Percentiles rank a stretch among this genome's conserved stretches.
Conservation (phyloP, 1,140 invertebrate genomes). For the Diabrotica undecimpunctata region DNA sequence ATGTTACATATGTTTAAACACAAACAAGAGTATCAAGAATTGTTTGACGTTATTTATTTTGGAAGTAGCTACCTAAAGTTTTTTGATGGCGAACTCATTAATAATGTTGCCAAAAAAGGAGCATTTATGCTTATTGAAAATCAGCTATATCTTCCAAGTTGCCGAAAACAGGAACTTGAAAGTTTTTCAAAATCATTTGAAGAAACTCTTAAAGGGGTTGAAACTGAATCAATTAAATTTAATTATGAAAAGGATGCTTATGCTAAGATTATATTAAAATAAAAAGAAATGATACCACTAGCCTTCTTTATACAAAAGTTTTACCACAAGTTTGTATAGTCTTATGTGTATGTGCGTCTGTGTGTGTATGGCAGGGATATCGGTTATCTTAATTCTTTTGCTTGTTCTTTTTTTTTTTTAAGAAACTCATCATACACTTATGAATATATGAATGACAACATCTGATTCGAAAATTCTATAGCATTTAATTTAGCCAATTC, state of each 20-base stretch:
- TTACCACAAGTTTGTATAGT: no score
- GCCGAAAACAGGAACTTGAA: conserved; percentile 38
- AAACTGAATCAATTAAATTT: conserved; percentile 28
- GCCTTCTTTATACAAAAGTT: no score
- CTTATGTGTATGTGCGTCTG: no score
- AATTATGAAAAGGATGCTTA: conserved; percentile 38
- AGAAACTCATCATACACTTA: no score
- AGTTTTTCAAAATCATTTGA: conserved; percentile 31
- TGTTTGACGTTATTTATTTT: conserved; percentile 44
- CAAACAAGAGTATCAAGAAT: conserved; percentile 33
- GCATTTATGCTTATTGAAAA: conserved; percentile 40
- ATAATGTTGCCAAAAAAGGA: conserved; percentile 29
- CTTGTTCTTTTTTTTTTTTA: no score
- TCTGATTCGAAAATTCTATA: no score
- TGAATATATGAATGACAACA: no score
- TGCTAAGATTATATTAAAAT: conserved; percentile 30
- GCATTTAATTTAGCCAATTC: no score
- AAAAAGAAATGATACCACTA: not conserved
- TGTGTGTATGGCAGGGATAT: no score
- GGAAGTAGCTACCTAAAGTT: conserved; percentile 35
- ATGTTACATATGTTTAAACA: conserved; percentile 31
- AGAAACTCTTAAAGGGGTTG: conserved; percentile 29
- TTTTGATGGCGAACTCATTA: conserved; percentile 29
- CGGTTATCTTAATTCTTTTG: no score
- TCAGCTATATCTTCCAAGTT: conserved; percentile 36